Percentiles rank a stretch among this genome's conserved stretches.
phyloP scores from a whole-genome alignment of 2,888 invertebrate genomes.

The Pteria penguin region DNA sequence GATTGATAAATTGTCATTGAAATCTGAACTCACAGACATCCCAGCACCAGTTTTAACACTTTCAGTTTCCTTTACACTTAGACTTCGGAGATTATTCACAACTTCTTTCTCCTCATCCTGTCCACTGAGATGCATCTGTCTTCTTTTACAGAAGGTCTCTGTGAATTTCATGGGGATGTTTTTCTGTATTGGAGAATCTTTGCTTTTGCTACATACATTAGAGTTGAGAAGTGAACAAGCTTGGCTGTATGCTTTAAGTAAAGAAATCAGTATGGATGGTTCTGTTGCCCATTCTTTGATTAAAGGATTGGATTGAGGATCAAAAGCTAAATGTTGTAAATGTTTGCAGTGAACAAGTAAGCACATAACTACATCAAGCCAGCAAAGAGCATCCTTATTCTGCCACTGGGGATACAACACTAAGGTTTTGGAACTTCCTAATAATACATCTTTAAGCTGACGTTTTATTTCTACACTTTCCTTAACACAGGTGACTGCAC shows the following conservation, averaged over 20 bases:
- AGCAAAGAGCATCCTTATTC: conserved; percentile 77
- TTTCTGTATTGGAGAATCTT: not conserved
- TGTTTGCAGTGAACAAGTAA: conserved; percentile 69
- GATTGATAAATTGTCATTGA: not conserved
- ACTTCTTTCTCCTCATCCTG: not conserved
- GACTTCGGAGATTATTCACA: conserved; percentile 8
- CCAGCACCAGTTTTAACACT: conserved; percentile 48
- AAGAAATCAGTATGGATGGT: conserved; percentile 59
- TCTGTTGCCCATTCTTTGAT: not conserved
- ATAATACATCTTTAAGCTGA: too few species aligned
- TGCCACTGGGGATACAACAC: conserved; percentile 72
- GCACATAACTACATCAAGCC: conserved; percentile 76
- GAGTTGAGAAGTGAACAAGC: conserved; percentile 44
- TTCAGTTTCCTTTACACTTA: conserved; percentile 5
- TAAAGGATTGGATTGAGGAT: conserved; percentile 8
- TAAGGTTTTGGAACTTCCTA: too few species aligned
- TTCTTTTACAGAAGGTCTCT: too few species aligned
- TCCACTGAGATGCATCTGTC: too few species aligned
- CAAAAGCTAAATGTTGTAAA: conserved; percentile 47
- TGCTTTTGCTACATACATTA: too few species aligned
- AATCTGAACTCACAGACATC: not conserved
- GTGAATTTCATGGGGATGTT: not conserved
- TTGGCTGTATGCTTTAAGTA: conserved; percentile 67
- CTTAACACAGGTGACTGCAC: too few species aligned
- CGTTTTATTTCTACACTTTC: too few species aligned